Evolutionary conservation across 2,888 invertebrate genomes (phyloP), one percentile per base, ranked within the genome.

Genomic region (Brassicogethes aeneus): DNA sequence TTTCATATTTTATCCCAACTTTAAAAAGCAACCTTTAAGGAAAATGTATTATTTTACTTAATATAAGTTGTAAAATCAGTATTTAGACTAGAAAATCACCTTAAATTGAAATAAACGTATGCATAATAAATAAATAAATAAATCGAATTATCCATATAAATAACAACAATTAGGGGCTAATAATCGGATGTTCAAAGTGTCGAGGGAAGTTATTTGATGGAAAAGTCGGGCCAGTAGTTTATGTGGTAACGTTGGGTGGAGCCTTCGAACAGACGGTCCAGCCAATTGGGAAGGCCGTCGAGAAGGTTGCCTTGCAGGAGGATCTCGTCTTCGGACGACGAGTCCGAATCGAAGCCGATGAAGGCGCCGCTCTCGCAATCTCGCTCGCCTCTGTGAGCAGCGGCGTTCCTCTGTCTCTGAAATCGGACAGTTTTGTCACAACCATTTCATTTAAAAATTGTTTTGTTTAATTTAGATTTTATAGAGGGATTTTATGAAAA

Each of bases 141-240:
- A n/a, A n/a, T n/a, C n/a, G n/a, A n/a, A n/a, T n/a, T n/a, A n/a
- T n/a, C n/a, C n/a, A n/a, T n/a, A n/a, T n/a, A n/a, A n/a, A n/a
- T n/a, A n/a, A n/a, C n/a, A n/a, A n/a, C n/a, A n/a, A n/a, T n/a
- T n/a, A n/a, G n/a, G n/a, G n/a, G n/a, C n/a, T n/a, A n/a, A n/a
- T n/a, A n/a, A n/a, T n/a, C n/a, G n/a, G n/a, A n/a, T n/a, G n/a
- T n/a, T n/a, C n/a, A n/a, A n/a, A n/a, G n/a, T n/a, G n/a, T n/a
- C n/a, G n/a, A n/a, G n/a, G 23, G 23, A 36, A 40, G 53, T 73
- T 81, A 87, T 71, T 87, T 87, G 61, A 83, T 80, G 51, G 84
- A 83, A 75, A 90, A 92, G 62, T 92, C 91, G n/a, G 97, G 97
- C 97, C 97, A 99, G 70, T 93, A 93, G 69, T 93, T 92, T 56